Conservation (phyloP, 2,888 invertebrate species). For the Lasioglossum lativentre region DNA sequence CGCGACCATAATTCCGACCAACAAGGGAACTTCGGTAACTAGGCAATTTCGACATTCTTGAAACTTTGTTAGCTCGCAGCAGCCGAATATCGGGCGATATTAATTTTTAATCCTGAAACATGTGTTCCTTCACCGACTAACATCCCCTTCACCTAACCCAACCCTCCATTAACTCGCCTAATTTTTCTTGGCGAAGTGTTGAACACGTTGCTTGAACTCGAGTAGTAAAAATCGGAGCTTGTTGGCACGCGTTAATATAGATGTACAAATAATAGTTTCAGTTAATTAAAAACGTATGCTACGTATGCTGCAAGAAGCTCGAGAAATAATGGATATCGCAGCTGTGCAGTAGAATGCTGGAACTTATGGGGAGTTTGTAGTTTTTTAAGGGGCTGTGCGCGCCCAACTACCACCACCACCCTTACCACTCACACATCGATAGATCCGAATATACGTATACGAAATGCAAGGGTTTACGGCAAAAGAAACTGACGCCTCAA, state of each 20-base stretch:
- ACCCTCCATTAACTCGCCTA: neutral
- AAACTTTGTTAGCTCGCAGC: neutral
- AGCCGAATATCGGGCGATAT: neutral
- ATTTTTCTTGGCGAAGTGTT: neutral
- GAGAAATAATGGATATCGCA: too few species aligned
- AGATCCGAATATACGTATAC: too few species aligned
- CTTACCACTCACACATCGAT: too few species aligned
- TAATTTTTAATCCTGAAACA: constrained; percentile 5
- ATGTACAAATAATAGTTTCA: neutral
- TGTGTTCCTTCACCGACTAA: neutral
- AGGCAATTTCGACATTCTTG: constrained; percentile 13
- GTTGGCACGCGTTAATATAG: neutral
- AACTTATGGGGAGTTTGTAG: neutral
- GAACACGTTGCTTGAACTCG: neutral
- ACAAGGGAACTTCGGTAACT: constrained; percentile 25
- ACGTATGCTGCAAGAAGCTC: neutral
- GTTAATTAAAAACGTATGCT: neutral
- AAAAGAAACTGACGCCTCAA: too few species aligned
- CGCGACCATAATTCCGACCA: constrained; percentile 56
- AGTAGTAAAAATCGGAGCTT: neutral
- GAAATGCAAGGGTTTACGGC: too few species aligned
- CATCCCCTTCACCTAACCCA: neutral
- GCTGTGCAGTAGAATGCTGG: neutral
- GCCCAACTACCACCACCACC: too few species aligned
- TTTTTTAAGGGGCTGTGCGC: too few species aligned